Base-by-base conservation (phyloP, 2,113 vertebrate species). In the Callospermophilus lateralis region DNA sequence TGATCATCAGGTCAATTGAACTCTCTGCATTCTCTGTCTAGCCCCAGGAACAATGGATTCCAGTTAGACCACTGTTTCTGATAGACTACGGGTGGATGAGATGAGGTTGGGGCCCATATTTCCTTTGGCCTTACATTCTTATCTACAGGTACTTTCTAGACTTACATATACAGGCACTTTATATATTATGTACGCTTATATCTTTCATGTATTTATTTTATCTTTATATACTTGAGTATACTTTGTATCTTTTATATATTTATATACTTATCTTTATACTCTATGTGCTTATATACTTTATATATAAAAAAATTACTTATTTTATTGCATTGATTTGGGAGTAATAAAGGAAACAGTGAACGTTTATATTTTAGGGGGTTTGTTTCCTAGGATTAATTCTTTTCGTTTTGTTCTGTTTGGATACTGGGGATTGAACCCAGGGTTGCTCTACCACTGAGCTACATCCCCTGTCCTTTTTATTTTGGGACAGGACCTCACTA, bases 81-180 rank as follows among this genome's bases (percentile, higher is more conserved):
- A 1, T 1, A 34, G 58, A 42, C 22, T 15, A 8, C 4, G 13
- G 4, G 30, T 6, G 0, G 17, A 3, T 4, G 80, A 22, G 20
- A 20, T 51, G 20, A 74, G 39, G 79, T 32, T 17, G 0, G 8
- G 68, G 22, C 10, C 16, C 1, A 0, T 26, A 10, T 45, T 83
- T 53, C 12, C 42, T 30, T 3, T 83, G 19, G n/a, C n/a, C n/a
- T 20, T 16, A 17, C 24, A 13, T 15, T 5, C 34, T 61, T 90
- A 58, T 55, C n/a, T 78, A 28, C 7, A 51, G 19, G 12, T 11
- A 28, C 13, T 61, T 96, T n/a, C 37, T 53, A 86, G 55, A 28
- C 51, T 65, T 53, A 53, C 28, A 55, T 39, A 19, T 48, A 1
- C 3, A 8, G 39, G 15, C 28, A 39, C 26, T 51, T 85, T 61